These are phyloP conservation scores for Lepisosteus oculatus DNA, from an alignment of 2,113 vertebrate species.

Conservation along the genomic window DNA sequence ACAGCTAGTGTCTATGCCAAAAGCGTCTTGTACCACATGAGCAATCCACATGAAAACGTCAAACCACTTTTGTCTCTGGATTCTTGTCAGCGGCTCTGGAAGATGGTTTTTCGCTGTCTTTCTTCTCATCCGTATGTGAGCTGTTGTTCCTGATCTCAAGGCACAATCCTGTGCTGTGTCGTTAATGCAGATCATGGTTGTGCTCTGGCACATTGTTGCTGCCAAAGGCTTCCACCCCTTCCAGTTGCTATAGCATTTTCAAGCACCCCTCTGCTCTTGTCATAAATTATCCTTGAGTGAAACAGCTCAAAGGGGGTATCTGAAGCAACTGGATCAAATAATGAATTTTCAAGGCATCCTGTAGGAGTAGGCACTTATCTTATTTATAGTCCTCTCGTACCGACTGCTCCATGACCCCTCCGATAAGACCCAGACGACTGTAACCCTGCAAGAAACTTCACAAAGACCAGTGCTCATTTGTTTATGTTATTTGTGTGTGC, in stretches of 20 bases:
- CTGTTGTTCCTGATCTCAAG: too few relatives aligned
- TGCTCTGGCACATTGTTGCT: constrained; percentile 42
- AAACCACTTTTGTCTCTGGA: too few relatives aligned
- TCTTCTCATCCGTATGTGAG: not conserved
- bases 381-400: constrained; percentile 78
- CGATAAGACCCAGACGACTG: constrained; percentile 71
- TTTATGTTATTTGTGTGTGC: constrained; percentile 12
- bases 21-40: too few relatives aligned
- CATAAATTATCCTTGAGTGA: constrained; percentile 99
- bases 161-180: too few relatives aligned
- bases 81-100: too few relatives aligned
- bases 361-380: constrained; percentile 81
- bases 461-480: constrained; percentile 19
- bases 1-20: too few relatives aligned
- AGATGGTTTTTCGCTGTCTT: too few relatives aligned
- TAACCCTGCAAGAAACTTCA: constrained; percentile 73
- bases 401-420: constrained; percentile 73
- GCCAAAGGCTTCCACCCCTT: constrained; percentile 59
- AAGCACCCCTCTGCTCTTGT: constrained; percentile 95
- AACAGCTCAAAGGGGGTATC: constrained; percentile 83
- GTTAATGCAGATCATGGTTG: not conserved
- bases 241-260: constrained; percentile 98
- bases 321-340: constrained; percentile 77
- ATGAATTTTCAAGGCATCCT: constrained; percentile 72
- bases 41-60: too few relatives aligned